Conservation (phyloP, 2,113 vertebrate genomes). For the Alligator mississippiensis region DNA sequence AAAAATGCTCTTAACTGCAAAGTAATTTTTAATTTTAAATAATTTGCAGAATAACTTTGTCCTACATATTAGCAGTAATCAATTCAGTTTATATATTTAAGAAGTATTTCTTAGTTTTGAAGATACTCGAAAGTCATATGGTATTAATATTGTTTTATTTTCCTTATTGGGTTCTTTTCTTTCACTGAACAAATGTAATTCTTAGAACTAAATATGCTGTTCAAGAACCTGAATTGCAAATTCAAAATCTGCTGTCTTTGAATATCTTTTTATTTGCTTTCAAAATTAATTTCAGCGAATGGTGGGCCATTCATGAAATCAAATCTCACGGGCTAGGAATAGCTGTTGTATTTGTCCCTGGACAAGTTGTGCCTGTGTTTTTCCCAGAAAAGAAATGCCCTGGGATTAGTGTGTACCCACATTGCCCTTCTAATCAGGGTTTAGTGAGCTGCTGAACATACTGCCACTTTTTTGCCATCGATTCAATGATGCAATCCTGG, state of each 20-base stretch:
- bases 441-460: too few relatives aligned
- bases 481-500: too few relatives aligned
- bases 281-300: neutral
- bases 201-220: neutral
- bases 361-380: too few relatives aligned
- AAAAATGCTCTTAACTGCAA: neutral
- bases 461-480: too few relatives aligned
- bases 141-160: neutral
- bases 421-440: too few relatives aligned
- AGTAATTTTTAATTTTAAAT: neutral
- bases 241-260: neutral
- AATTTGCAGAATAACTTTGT: neutral
- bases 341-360: too few relatives aligned
- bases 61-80: neutral
- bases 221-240: rapidly evolving
- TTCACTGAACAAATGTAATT: neutral
- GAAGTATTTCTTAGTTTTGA: neutral
- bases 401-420: too few relatives aligned
- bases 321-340: neutral
- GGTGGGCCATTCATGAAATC: too few relatives aligned
- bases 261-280: neutral
- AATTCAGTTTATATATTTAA: neutral
- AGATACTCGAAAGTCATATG: neutral
- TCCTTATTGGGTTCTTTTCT: neutral
- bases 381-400: too few relatives aligned